A percentile compares a stretch with the other conserved stretches of the same genome.
phyloP scores from a whole-genome alignment of 2,888 invertebrate species.

The Dione juno region DNA sequence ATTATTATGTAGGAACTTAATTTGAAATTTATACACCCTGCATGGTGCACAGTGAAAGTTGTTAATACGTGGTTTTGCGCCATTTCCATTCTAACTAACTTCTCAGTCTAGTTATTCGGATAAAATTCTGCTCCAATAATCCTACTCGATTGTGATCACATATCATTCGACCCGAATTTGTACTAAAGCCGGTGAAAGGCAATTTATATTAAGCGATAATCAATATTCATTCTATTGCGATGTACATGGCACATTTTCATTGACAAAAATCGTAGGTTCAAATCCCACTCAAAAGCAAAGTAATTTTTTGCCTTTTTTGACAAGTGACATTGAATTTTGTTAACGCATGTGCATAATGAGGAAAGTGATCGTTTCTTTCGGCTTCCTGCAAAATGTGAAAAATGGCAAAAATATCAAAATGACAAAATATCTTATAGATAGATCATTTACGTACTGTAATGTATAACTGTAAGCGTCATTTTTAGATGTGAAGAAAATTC shows the following conservation, averaged over 20 bases:
- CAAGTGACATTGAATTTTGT: too few species aligned
- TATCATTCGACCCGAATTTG: constrained; percentile 74
- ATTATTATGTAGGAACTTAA: constrained; percentile 36
- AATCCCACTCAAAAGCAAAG: background rate
- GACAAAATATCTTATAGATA: too few species aligned
- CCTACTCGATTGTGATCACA: constrained; percentile 70
- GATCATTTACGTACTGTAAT: background rate
- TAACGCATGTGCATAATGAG: too few species aligned
- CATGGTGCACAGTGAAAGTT: constrained; percentile 62
- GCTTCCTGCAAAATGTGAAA: background rate
- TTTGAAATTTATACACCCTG: constrained; percentile 44
- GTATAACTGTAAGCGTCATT: background rate
- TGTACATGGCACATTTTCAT: background rate
- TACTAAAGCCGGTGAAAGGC: constrained; percentile 69
- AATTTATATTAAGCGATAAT: constrained; percentile 47
- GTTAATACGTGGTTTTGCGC: constrained; percentile 65
- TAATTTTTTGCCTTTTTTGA: background rate
- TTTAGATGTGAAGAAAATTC: constrained; percentile 13
- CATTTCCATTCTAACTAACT: constrained; percentile 68
- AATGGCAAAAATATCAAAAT: background rate
- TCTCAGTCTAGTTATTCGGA: constrained; percentile 75
- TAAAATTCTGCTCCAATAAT: constrained; percentile 77
- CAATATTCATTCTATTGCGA: constrained; percentile 44
- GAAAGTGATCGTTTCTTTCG: background rate
- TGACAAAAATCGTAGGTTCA: background rate